Conservation (phyloP, 2,888 invertebrate genomes). For the Zootermopsis nevadensis region DNA sequence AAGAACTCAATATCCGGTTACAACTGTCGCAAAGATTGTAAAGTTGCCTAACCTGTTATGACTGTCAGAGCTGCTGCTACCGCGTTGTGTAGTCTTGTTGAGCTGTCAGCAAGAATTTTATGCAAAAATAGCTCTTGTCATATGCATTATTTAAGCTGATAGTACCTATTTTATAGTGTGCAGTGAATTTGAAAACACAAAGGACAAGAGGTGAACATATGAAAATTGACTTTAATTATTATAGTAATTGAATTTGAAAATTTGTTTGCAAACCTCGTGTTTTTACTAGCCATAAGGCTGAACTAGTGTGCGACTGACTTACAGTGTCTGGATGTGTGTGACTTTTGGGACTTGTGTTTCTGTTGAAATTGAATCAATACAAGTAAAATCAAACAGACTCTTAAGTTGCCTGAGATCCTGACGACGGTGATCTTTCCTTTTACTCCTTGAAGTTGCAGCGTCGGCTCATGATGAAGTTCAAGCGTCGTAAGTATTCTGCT, state of each 20-base stretch:
- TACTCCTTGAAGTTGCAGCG: not conserved
- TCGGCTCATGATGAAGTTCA: conserved; percentile 50
- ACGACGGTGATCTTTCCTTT: not conserved
- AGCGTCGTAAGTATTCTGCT: conserved; percentile 50
- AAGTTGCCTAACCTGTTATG: conserved; percentile 49
- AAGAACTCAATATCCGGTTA: conserved; percentile 16
- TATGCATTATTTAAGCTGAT: not conserved
- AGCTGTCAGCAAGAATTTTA: conserved; percentile 37
- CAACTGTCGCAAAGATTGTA: conserved; percentile 17
- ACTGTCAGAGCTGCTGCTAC: conserved; percentile 44
- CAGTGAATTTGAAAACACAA: not conserved
- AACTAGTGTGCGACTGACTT: conserved; percentile 2
- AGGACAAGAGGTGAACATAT: not conserved
- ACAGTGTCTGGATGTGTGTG: conserved; percentile 16
- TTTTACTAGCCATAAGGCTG: conserved; percentile 14
- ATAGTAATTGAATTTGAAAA: not conserved
- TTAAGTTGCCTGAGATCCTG: conserved; percentile 4
- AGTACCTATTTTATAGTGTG: not conserved
- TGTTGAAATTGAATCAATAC: not conserved
- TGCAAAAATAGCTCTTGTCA: not conserved
- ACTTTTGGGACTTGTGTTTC: not conserved
- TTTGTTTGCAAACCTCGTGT: conserved; percentile 31
- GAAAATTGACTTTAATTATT: not conserved
- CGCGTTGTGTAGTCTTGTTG: conserved; percentile 24
- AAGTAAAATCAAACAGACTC: not conserved